Conservation (phyloP, 2,797 vertebrate species). For the Anguilla pacifica region DNA sequence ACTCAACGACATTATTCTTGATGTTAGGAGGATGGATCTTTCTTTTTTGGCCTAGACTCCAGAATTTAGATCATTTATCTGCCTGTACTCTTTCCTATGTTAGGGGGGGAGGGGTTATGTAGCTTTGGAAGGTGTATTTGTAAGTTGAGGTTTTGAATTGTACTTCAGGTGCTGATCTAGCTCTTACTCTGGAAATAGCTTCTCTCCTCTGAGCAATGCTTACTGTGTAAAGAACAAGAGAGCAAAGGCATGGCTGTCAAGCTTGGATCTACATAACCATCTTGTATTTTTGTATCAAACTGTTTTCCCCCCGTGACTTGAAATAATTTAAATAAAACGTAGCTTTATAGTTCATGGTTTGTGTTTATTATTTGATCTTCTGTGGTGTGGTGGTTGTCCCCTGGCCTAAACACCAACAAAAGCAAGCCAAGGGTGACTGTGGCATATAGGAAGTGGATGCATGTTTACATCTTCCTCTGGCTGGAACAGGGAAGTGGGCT, state of each 20-base stretch:
- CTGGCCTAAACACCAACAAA: too few species aligned
- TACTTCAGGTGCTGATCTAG: slow-evolving; percentile 17
- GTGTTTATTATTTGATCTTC: background rate
- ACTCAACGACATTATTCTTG: slow-evolving; percentile 13
- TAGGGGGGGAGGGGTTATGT: slow-evolving; percentile 27
- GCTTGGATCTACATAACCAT: slow-evolving; percentile 43
- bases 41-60: slow-evolving; percentile 31
- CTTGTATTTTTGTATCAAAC: slow-evolving; percentile 47
- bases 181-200: slow-evolving; percentile 31
- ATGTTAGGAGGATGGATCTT: slow-evolving; percentile 25
- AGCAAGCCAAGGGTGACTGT: too few species aligned
- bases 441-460: too few species aligned
- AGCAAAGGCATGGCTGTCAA: slow-evolving; percentile 24
- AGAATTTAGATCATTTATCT: slow-evolving; percentile 39
- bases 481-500: too few species aligned
- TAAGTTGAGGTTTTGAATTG: slow-evolving; percentile 31
- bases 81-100: slow-evolving; percentile 36
- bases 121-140: slow-evolving; percentile 14
- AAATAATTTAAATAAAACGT: slow-evolving; percentile 40
- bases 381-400: background rate
- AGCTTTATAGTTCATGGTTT: slow-evolving; percentile 38
- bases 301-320: slow-evolving; percentile 36
- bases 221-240: slow-evolving; percentile 36
- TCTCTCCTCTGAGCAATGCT: slow-evolving; percentile 25
- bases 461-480: too few species aligned